A percentile compares a stretch with the other conserved stretches of the same genome.
Evolutionary conservation across 2,888 invertebrate genomes (phyloP).

Genomic region (Caenorhabditis plicata): DNA sequence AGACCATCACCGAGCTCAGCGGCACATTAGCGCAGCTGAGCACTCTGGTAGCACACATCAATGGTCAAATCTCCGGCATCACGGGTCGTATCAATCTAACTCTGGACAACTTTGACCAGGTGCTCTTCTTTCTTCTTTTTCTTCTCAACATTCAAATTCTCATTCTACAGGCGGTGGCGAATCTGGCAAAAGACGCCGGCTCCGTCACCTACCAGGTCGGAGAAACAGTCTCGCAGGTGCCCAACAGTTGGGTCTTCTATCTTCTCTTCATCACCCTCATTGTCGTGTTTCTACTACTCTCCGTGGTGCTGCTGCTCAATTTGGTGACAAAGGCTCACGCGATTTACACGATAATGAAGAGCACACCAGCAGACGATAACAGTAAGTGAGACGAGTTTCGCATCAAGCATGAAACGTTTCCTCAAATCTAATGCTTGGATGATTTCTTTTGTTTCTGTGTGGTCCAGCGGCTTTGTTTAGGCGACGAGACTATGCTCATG

Average conservation of each 20-base stretch:
- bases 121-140: conserved; percentile 1
- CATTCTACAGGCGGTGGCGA: conserved; percentile 49
- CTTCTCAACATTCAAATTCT: background rate
- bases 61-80: conserved; percentile 60
- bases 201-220: conserved; percentile 61
- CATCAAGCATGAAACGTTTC: background rate
- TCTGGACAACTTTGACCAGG: conserved; percentile 60
- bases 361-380: conserved; percentile 41
- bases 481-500: no score
- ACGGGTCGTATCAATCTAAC: conserved; percentile 60
- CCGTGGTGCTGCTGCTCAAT: conserved; percentile 56
- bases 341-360: conserved; percentile 41
- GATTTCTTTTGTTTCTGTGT: background rate
- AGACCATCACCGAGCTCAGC: conserved; percentile 61
- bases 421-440: background rate
- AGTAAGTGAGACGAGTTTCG: background rate
- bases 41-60: conserved; percentile 61
- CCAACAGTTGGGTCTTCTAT: conserved; percentile 64
- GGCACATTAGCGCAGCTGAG: conserved; percentile 59
- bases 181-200: conserved; percentile 59
- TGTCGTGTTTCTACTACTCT: conserved; percentile 59
- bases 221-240: conserved; percentile 59
- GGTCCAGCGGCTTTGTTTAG: no score
- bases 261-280: conserved; percentile 61
- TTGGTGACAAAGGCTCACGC: conserved; percentile 55